Conservation (phyloP, 2,797 vertebrate genomes). For the Phrynocephalus vlangalii region DNA sequence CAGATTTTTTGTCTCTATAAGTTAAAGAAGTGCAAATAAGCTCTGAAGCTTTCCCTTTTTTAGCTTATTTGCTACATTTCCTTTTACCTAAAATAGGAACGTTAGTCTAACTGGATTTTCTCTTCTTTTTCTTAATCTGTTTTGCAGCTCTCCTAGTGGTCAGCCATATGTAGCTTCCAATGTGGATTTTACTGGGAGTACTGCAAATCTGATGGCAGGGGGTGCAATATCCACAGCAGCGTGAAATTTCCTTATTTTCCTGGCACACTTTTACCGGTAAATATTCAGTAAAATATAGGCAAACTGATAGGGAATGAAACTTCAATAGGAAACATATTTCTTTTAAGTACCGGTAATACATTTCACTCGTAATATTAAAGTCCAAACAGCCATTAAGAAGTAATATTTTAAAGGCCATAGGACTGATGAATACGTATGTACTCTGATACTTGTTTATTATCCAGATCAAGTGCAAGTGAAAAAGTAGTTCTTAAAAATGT, state of each 20-base stretch:
- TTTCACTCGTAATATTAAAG: background rate
- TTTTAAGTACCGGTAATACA: background rate
- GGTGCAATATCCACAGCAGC: constrained; percentile 31
- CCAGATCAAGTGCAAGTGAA: background rate
- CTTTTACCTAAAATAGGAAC: constrained; percentile 24
- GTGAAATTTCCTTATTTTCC: constrained; percentile 40
- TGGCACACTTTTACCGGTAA: constrained; percentile 16
- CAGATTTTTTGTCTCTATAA: constrained; percentile 6
- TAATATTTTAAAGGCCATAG: background rate
- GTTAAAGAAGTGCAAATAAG: background rate
- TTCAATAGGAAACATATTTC: background rate
- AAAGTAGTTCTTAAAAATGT: constrained; percentile 3
- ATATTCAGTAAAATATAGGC: constrained; percentile 21
- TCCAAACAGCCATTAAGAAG: background rate
- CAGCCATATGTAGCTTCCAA: constrained; percentile 34
- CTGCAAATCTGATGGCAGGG: constrained; percentile 39
- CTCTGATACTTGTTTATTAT: background rate
- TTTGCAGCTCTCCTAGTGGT: constrained; percentile 43
- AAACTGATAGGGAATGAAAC: constrained; percentile 9
- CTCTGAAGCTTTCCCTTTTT: constrained; percentile 17
- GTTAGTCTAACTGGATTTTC: constrained; percentile 28
- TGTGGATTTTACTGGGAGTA: constrained; percentile 40
- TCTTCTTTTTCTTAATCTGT: constrained; percentile 36
- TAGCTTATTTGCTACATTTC: constrained; percentile 11
- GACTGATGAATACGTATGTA: background rate